phyloP scores from a whole-genome alignment of 2,888 invertebrate genomes.

The Villa cingulata region DNA sequence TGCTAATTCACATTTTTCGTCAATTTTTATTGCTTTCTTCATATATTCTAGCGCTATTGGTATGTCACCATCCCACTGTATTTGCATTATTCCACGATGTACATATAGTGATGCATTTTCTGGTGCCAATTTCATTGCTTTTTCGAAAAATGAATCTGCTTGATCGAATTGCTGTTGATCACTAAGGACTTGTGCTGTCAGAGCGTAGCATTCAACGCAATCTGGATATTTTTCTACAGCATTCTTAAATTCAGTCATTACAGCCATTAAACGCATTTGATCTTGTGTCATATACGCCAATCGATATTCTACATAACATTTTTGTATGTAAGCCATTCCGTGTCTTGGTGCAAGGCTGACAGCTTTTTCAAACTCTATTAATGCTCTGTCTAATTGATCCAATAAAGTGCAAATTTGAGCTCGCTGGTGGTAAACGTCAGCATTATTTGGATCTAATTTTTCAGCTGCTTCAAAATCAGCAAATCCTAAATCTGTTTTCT shows the following conservation, averaged over 20 bases:
- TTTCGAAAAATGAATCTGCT: constrained; percentile 68
- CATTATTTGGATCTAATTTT: constrained; percentile 60
- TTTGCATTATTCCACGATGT: constrained; percentile 67
- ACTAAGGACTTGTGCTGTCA: constrained; percentile 81
- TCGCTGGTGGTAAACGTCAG: constrained; percentile 85
- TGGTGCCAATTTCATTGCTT: constrained; percentile 69
- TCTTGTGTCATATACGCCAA: constrained; percentile 49
- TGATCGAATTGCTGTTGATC: constrained; percentile 73
- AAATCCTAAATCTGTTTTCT: constrained; percentile 57
- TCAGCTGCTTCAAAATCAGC: constrained; percentile 68
- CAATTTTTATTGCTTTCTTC: constrained; percentile 69
- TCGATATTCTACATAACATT: constrained; percentile 78
- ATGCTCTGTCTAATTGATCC: constrained; percentile 68
- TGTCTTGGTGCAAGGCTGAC: constrained; percentile 70
- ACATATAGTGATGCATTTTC: constrained; percentile 75
- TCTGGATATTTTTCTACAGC: constrained; percentile 67
- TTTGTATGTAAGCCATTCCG: constrained; percentile 77
- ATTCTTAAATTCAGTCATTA: constrained; percentile 58
- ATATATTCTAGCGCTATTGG: constrained; percentile 65
- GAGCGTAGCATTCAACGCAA: constrained; percentile 73
- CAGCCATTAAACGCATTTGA: constrained; percentile 46
- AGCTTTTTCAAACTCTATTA: constrained; percentile 69
- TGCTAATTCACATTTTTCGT: constrained; percentile 86
- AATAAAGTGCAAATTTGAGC: constrained; percentile 76
- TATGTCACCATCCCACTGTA: constrained; percentile 76